A percentile compares a stretch with the other conserved stretches of the same genome.
Conservation (phyloP, 2,888 invertebrate species). For the Philereme transversata region DNA sequence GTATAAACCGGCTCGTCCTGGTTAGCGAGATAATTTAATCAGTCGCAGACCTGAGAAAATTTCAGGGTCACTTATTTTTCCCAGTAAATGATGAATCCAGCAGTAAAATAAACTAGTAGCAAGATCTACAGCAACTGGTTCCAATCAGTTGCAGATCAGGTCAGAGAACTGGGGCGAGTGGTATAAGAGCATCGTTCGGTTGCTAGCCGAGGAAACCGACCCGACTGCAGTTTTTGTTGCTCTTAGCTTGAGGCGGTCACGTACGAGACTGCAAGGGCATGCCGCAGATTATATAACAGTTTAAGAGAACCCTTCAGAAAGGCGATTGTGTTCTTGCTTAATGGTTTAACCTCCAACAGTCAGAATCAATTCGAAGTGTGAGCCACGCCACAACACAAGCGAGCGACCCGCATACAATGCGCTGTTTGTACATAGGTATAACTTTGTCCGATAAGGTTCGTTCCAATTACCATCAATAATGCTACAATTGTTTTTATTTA, state of each 20-base stretch:
- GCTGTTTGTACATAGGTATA: conserved; percentile 25
- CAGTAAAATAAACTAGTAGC: background rate
- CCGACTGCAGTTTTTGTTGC: conserved; percentile 43
- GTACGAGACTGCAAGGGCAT: conserved; percentile 45
- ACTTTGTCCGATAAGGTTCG: conserved; percentile 25
- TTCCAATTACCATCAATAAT: conserved; percentile 25
- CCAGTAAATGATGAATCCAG: conserved; percentile 1
- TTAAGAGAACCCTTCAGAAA: conserved; percentile 34
- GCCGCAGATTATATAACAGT: conserved; percentile 21
- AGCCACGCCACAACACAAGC: conserved; percentile 11
- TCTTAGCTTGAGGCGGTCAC: conserved; percentile 52
- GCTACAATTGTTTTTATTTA: conserved; percentile 15
- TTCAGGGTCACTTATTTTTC: conserved; percentile 41
- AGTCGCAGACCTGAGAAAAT: conserved; percentile 39
- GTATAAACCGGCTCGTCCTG: conserved; percentile 18
- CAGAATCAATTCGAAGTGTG: conserved; percentile 12
- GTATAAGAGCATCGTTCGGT: conserved; percentile 28
- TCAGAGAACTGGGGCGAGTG: conserved; percentile 39
- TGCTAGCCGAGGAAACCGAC: conserved; percentile 26
- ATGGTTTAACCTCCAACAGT: conserved; percentile 2
- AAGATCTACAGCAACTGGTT: conserved; percentile 27
- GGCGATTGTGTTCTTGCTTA: conserved; percentile 1
- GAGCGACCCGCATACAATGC: conserved; percentile 4
- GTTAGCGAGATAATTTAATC: conserved; percentile 35
- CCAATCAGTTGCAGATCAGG: conserved; percentile 37